Evolutionary conservation across 1,140 invertebrate genomes (phyloP).

Genomic region (Parasteatoda tepidariorum): DNA sequence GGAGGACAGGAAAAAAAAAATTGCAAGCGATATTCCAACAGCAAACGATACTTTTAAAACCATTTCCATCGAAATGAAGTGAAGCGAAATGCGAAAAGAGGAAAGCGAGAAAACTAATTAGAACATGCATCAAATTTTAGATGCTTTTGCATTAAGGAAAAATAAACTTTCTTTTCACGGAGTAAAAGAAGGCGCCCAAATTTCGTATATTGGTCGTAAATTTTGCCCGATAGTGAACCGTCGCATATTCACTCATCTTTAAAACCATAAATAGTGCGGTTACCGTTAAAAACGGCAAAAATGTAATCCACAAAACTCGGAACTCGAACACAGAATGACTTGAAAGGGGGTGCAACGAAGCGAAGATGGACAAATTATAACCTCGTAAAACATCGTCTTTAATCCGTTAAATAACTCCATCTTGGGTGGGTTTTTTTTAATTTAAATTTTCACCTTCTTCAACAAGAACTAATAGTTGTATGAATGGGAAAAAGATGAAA

Average conservation of each 20-base stretch:
- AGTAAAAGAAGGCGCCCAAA: neutral
- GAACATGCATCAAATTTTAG: conserved; percentile 6
- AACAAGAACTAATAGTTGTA: neutral
- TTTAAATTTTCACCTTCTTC: neutral
- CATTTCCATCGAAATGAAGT: conserved; percentile 1
- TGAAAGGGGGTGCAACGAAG: conserved; percentile 15
- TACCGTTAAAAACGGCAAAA: conserved; percentile 50
- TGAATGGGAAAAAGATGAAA: neutral
- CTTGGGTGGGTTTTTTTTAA: conserved; percentile 1
- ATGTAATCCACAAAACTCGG: conserved; percentile 19
- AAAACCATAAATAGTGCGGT: conserved; percentile 36
- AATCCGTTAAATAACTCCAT: conserved; percentile 30
- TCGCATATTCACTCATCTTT: conserved; percentile 33
- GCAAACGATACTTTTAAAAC: conserved; percentile 26
- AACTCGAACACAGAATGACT: neutral
- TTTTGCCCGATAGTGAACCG: neutral
- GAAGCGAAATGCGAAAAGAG: conserved; percentile 4
- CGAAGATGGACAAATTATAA: conserved; percentile 43
- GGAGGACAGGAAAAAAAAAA: neutral
- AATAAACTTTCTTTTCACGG: conserved; percentile 46
- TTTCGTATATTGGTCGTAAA: neutral
- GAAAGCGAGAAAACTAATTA: conserved; percentile 13
- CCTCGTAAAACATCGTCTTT: conserved; percentile 49
- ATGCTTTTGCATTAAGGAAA: conserved; percentile 12
- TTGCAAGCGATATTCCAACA: neutral